Base-by-base conservation (phyloP, 2,888 invertebrate genomes). In the Pachymerium ferrugineum region DNA sequence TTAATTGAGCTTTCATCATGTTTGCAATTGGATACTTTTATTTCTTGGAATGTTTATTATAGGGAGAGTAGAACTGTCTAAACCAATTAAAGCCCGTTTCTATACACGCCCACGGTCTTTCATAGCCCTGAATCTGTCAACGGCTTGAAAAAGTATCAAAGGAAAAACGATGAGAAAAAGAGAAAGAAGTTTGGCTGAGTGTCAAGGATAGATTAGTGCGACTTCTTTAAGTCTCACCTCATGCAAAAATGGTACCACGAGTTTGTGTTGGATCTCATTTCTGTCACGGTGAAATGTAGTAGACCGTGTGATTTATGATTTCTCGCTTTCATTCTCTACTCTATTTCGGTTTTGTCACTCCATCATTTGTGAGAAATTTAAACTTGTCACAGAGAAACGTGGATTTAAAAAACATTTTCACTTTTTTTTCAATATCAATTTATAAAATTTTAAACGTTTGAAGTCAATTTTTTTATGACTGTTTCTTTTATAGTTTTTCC, bases 131-230 rank as follows among this genome's bases (percentile, higher is more conserved):
- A 28, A 28, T 62, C 62, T 62, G 62, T 62, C 62, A 62, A 62
- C 62, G 28, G 62, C 28, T 28, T 25, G 10, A 62, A 62, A 62
- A 62, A 62, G 28, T 6, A 62, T 25, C 62, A 62, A 62, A 62
- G 25, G 62, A 62, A 62, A 62, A 28, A 62, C 62, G 62, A 25
- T 1, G 62, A 14, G 28, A 62, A 62, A 62, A 28, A 62, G 62
- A 28, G 62, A 62, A 62, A 62, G 62, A 62, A 28, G 62, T 22
- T 62, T 62, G 62, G 62, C 62, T 62, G 62, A 62, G 62, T 62
- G 62, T 62, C 62, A 62, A 62, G 62, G 28, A 62, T 28, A 62
- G 62, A 62, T 62, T 62, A 62, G 62, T 62, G 62, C 62, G 28
- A 28, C 25, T 62, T 62, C 62, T 62, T 62, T 62, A 62, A 62